Percentiles rank a stretch among this genome's conserved stretches.
Conservation (phyloP, 2,797 vertebrate species). For the Hirundo rustica region DNA sequence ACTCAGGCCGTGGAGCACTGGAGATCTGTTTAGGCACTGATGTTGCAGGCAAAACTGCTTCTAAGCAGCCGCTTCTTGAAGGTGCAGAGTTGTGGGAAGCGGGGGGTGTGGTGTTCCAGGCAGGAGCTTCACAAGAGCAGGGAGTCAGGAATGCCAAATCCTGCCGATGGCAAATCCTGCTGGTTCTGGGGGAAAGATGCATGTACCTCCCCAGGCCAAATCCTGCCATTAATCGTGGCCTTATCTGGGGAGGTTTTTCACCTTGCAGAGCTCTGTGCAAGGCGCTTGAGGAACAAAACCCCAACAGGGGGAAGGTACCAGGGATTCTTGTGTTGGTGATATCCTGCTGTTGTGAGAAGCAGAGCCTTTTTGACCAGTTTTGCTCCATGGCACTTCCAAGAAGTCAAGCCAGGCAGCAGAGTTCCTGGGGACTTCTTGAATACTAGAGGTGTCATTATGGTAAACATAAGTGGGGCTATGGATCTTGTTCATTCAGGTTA, state of each 20-base stretch:
- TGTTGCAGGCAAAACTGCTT: not conserved
- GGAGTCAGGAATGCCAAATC: not conserved
- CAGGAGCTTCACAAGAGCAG: not conserved
- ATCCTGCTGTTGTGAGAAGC: rapidly evolving
- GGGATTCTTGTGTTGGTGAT: not conserved
- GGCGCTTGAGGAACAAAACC: rapidly evolving
- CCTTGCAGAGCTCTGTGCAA: not conserved
- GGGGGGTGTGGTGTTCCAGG: not conserved
- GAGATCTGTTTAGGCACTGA: not conserved
- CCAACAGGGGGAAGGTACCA: rapidly evolving
- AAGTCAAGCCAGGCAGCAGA: not conserved
- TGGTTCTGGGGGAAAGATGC: not conserved
- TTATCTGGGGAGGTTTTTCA: rapidly evolving
- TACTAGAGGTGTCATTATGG: not conserved
- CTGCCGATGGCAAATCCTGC: not conserved
- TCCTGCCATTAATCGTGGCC: not conserved
- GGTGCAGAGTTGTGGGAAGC: not conserved
- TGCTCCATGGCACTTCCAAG: not conserved
- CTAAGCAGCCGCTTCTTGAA: not conserved
- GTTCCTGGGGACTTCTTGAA: not conserved
- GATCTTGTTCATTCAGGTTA: not conserved
- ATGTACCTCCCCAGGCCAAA: not conserved
- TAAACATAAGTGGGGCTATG: not conserved
- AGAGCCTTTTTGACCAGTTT: not conserved
- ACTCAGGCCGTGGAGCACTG: not conserved